Percentiles rank a stretch among this genome's conserved stretches.
phyloP scores from a whole-genome alignment of 2,113 vertebrate genomes.

The Tachysurus fulvidraco region DNA sequence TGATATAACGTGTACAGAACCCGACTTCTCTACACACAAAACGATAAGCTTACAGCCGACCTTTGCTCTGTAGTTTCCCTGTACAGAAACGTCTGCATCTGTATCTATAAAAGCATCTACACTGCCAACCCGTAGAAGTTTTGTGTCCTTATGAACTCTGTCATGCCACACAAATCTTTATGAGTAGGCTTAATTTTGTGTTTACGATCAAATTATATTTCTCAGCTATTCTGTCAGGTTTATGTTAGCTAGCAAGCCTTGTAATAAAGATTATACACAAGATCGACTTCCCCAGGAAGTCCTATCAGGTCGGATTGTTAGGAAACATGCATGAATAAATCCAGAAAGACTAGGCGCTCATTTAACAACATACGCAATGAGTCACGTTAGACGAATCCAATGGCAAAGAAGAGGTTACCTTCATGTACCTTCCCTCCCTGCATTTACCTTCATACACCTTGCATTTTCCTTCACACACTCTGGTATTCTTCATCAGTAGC shows the following conservation, averaged over 20 bases:
- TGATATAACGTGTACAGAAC: constrained; percentile 6
- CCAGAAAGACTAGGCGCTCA: too few species aligned
- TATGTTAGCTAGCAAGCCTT: background rate
- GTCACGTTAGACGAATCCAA: background rate
- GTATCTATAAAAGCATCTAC: background rate
- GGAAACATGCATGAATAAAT: background rate
- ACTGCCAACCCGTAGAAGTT: background rate
- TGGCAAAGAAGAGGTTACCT: too few species aligned
- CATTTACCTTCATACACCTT: background rate
- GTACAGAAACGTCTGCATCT: background rate
- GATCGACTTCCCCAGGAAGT: too few species aligned
- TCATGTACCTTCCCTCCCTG: background rate
- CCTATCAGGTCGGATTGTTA: background rate
- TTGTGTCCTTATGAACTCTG: background rate
- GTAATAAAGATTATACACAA: background rate
- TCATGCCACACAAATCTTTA: background rate
- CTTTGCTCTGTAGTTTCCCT: background rate
- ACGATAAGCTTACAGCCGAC: background rate
- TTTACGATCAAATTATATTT: background rate
- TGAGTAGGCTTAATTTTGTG: background rate
- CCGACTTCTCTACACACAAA: constrained; percentile 18
- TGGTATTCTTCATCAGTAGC: too few species aligned
- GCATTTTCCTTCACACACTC: too few species aligned
- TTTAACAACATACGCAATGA: background rate
- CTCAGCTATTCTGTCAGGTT: background rate